These are phyloP conservation scores for Rhodeus uyekii DNA, from an alignment of 2,797 vertebrate species.

Conservation along the genomic window DNA sequence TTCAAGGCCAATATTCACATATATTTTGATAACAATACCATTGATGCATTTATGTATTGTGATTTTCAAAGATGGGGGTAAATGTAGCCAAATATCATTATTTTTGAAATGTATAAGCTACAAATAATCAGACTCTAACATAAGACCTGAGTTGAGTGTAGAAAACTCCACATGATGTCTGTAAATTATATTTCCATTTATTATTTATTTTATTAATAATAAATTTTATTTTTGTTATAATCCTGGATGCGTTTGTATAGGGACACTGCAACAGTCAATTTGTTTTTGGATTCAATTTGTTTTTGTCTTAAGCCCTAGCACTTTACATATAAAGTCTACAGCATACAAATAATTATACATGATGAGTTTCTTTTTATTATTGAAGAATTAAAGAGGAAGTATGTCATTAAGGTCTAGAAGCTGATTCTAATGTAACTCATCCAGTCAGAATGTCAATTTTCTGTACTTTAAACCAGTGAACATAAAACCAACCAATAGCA, in stretches of 20 bases:
- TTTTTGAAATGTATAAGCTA: neutral
- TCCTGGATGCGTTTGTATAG: neutral
- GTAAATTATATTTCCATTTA: neutral
- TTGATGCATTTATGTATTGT: neutral
- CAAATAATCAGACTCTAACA: neutral
- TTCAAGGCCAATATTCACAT: neutral
- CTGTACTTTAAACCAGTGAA: neutral
- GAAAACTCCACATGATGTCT: neutral
- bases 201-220: neutral
- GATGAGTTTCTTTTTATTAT: too few relatives aligned
- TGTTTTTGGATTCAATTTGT: too few relatives aligned
- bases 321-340: too few relatives aligned
- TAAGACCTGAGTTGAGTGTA: neutral
- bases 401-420: neutral
- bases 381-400: neutral
- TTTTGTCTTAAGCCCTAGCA: too few relatives aligned
- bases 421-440: neutral
- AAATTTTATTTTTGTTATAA: neutral
- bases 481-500: neutral
- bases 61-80: neutral
- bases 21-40: neutral
- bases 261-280: too few relatives aligned
- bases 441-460: neutral
- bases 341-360: too few relatives aligned
- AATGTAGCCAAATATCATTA: neutral